Percentiles rank a stretch among this genome's conserved stretches.
These are phyloP conservation scores for Emydoidea blandingii DNA, from an alignment of 2,797 vertebrate genomes.

Conservation along the genomic window DNA sequence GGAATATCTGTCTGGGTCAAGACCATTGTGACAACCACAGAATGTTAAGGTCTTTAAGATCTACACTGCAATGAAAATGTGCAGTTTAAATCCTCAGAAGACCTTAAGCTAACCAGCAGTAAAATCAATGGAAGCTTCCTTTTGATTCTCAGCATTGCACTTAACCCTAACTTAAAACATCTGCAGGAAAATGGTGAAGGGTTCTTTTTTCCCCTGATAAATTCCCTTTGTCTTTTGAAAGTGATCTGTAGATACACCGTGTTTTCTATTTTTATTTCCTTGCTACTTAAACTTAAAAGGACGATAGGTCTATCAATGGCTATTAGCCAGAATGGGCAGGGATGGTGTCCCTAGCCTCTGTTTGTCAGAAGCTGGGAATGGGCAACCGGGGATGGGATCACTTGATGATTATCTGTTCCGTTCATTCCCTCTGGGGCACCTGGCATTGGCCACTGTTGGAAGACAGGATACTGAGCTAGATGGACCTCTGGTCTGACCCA, in stretches of 20 bases:
- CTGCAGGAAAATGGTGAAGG: not conserved
- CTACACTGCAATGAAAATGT: not conserved
- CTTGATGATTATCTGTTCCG: no score
- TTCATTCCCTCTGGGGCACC: no score
- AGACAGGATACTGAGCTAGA: no score
- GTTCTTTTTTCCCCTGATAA: not conserved
- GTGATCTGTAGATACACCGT: not conserved
- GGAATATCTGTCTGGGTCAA: conserved; percentile 57
- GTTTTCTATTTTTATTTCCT: not conserved
- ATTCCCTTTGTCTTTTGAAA: not conserved
- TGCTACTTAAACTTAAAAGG: no score
- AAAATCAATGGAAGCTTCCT: not conserved
- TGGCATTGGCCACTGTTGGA: no score
- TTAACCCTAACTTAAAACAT: conserved; percentile 30
- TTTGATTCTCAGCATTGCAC: conserved; percentile 31
- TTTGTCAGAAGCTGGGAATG: no score
- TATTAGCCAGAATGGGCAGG: no score
- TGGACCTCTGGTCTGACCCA: no score
- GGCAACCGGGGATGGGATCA: no score
- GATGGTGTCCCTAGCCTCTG: no score
- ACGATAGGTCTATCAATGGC: no score
- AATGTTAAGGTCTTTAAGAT: conserved; percentile 15
- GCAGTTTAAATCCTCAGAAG: conserved; percentile 22
- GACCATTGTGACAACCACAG: conserved; percentile 24
- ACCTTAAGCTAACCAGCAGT: conserved; percentile 30